These are phyloP conservation scores for Heterodera carotae DNA, from an alignment of 1,140 invertebrate genomes.

Conservation along the genomic window DNA sequence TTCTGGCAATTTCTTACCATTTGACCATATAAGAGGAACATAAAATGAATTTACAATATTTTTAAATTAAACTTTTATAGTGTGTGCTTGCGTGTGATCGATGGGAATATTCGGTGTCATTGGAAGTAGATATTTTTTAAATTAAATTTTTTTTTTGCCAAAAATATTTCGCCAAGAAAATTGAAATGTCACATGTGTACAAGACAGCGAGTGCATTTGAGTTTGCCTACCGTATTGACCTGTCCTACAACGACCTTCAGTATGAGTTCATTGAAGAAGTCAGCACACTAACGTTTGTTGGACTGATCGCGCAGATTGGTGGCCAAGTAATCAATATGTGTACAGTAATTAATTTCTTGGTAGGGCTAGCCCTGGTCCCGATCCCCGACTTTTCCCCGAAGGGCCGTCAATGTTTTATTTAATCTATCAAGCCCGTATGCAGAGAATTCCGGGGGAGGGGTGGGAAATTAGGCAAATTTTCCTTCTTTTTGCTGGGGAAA, in stretches of 20 bases:
- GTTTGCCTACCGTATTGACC: constrained; percentile 35
- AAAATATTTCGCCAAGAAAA: constrained; percentile 22
- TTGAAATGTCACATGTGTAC: constrained; percentile 15
- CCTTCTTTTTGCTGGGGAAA: too few species aligned
- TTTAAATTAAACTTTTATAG: constrained; percentile 13
- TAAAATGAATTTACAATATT: background rate
- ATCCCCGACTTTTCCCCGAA: too few species aligned
- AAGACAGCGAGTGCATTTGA: constrained; percentile 12
- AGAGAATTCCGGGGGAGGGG: too few species aligned
- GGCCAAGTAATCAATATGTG: too few species aligned
- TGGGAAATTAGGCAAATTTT: too few species aligned
- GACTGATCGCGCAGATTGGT: constrained; percentile 38
- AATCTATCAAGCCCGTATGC: too few species aligned
- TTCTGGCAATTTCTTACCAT: too few species aligned
- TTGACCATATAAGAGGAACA: too few species aligned
- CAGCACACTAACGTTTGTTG: constrained; percentile 29
- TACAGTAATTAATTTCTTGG: too few species aligned
- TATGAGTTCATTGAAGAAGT: constrained; percentile 45
- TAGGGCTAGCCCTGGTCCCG: too few species aligned
- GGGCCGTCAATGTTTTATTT: constrained; percentile 29
- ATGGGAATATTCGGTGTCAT: constrained; percentile 37
- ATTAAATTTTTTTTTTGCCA: background rate
- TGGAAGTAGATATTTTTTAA: constrained; percentile 14
- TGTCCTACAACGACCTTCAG: constrained; percentile 45
- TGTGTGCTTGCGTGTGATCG: constrained; percentile 40